Evolutionary conservation across 2,797 vertebrate species (phyloP), one percentile per base, ranked within the genome.

Genomic region (Gouania willdenowi): DNA sequence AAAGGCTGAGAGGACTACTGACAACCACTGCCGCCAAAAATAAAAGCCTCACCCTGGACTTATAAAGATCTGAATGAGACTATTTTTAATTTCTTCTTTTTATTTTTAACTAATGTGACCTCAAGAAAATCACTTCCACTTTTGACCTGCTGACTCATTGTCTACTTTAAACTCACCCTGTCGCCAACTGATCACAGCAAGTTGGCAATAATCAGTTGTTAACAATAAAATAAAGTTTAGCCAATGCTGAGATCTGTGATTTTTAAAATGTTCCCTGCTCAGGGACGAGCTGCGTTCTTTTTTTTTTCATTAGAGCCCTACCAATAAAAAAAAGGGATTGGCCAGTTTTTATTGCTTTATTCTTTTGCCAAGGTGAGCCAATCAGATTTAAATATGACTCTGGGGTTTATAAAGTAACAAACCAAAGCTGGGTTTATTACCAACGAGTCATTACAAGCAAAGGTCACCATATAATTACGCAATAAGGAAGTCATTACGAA

Each of bases 51-150:
- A 61, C 51, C 58, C 40, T 41, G 41, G n/a, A 12, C 63, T 80
- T 66, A 64, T 34, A 47, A 67, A 31, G 7, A 29, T 55, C 50
- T 51, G 9, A 22, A 31, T 21, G 51, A 23, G 39, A 57, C 47
- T 42, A 38, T 58, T 79, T 68, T 47, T n/a, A n/a, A 64, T 62
- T 64, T 51, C 43, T n/a, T 43, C 51, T 52, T 34, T 70, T 70
- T 67, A 70, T 63, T 50, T 59, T 44, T 29, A 25, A 40, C n/a
- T n/a, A 58, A 34, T 63, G 52, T 54, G 70, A 58, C 21, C n/a
- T 24, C 19, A 26, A 26, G 44, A 73, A 52, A 77, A 64, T 71
- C 49, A 68, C 36, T 23, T 71, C 75, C 70, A 63, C 66, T 74
- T 66, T 59, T 34, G 60, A 34, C 45, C 41, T 51, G 34, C 28